Evolutionary conservation across 2,797 vertebrate genomes (phyloP), one percentile per base, ranked within the genome.

Genomic region (Pipistrellus pipistrellus): DNA sequence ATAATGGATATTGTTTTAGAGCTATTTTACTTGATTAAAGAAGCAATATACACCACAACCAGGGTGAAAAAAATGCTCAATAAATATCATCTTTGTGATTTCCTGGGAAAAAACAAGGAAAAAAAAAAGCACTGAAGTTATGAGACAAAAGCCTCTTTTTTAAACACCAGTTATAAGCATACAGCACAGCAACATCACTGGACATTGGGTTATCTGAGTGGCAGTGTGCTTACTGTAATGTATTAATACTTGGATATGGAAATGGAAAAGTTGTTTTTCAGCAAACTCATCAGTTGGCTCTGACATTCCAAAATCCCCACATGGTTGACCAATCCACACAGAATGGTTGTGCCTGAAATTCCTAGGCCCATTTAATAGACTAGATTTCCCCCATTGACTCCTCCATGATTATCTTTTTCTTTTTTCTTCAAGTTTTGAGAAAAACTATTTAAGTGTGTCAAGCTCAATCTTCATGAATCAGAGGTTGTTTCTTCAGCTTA

Each of bases 171-270:
- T 13, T 55, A 62, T 5, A 68, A 78, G 51, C 66, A 21, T 0
- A 3, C 27, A 44, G n/a, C 1, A 13, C 14, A 20, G 9, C 1
- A 3, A 11, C 0, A 11, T 23, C 17, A 2, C 2, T 0, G 0
- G 53, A 57, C 25, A 12, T 0, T 6, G 57, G 30, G 73, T 32
- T 53, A n/a, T 20, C 32, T 6, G 6, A 73, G 55, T 3, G 15
- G 64, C 14, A 2, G 6, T 12, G 51, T 18, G 68, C 53, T 51
- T 8, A 6, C 5, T 8, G 25, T 23, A 13, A 3, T 20, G 18
- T 15, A 35, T 2, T 38, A 66, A 64, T 14, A 4, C 46, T 3
- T 13, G 27, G 57, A 30, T 14, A 8, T 2, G 23, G 59, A 94
- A 81, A 82, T 6, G n/a, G 35, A 57, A 87, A 84, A 35, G 38